Percentiles rank a stretch among this genome's conserved stretches.
These are phyloP conservation scores for Atrina japonica DNA, from an alignment of 2,888 invertebrate genomes.

Conservation along the genomic window DNA sequence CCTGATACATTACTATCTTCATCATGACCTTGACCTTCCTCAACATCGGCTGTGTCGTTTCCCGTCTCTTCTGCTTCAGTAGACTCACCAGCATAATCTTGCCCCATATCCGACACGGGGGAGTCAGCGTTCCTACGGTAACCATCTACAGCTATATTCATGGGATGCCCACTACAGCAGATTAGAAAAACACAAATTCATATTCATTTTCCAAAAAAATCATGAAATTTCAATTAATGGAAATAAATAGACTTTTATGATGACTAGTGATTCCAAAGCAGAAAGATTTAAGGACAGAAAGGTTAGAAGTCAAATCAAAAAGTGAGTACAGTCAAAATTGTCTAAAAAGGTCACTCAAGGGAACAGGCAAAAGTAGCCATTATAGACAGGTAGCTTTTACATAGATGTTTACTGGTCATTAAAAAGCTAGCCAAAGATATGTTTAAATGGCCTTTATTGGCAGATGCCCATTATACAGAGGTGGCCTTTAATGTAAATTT, in stretches of 20 bases:
- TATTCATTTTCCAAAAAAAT: neutral
- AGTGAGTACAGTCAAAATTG: too few species aligned
- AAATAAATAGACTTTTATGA: neutral
- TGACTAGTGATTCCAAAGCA: neutral
- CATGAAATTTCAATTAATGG: neutral
- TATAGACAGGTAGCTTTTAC: too few species aligned
- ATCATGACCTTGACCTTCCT: conserved; percentile 41
- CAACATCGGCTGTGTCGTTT: conserved; percentile 51
- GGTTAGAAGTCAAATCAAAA: too few species aligned
- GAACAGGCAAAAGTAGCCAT: too few species aligned
- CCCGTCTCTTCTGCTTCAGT: conserved; percentile 63
- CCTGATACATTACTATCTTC: conserved; percentile 53
- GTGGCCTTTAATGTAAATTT: too few species aligned
- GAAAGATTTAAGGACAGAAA: too few species aligned
- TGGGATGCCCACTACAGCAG: conserved; percentile 30
- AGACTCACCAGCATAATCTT: conserved; percentile 77
- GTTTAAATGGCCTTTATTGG: too few species aligned
- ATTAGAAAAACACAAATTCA: neutral
- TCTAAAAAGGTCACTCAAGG: too few species aligned
- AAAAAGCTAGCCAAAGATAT: too few species aligned
- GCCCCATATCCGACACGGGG: conserved; percentile 70
- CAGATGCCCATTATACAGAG: too few species aligned
- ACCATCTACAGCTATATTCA: conserved; percentile 48
- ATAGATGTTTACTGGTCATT: too few species aligned
- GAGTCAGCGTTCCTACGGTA: conserved; percentile 65